A percentile compares a stretch with the other conserved stretches of the same genome.
Evolutionary conservation across 2,797 vertebrate genomes (phyloP).

Genomic region (Malurus leucopterus): DNA sequence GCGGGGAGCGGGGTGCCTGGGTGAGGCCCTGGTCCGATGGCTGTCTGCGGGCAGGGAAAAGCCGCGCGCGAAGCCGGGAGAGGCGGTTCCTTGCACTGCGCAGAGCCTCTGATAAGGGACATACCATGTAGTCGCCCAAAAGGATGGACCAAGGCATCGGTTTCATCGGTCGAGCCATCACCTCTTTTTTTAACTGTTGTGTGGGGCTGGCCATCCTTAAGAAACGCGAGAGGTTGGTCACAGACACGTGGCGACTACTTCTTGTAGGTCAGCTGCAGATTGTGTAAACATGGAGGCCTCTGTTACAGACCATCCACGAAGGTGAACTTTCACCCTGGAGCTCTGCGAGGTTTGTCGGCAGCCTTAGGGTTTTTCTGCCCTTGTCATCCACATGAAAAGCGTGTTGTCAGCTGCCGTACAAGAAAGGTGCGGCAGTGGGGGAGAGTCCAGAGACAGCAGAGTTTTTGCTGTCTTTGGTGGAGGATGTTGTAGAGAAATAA

Average conservation of each 20-base stretch:
- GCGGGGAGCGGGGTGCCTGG: accelerated
- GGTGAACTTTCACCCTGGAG: background rate
- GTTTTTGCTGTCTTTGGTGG: background rate
- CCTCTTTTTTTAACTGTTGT: accelerated
- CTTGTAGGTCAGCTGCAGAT: background rate
- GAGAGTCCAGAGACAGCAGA: background rate
- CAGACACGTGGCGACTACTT: accelerated
- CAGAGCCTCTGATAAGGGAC: background rate
- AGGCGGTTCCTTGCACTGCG: background rate
- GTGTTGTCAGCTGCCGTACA: accelerated
- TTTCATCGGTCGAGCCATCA: accelerated
- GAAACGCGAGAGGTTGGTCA: background rate
- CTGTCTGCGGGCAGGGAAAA: background rate
- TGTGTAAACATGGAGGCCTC: background rate
- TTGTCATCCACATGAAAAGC: background rate
- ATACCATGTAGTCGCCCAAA: accelerated
- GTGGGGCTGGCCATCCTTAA: too few relatives aligned
- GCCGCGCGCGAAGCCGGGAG: background rate
- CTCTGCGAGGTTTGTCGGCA: background rate
- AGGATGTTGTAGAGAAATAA: background rate
- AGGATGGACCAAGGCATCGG: too few relatives aligned
- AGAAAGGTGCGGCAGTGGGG: background rate
- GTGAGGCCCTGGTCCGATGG: accelerated
- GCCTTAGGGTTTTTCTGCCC: background rate
- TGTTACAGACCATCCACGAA: accelerated